Evolutionary conservation across 2,113 vertebrate species (phyloP).

Genomic region (Balaenoptera acutorostrata): DNA sequence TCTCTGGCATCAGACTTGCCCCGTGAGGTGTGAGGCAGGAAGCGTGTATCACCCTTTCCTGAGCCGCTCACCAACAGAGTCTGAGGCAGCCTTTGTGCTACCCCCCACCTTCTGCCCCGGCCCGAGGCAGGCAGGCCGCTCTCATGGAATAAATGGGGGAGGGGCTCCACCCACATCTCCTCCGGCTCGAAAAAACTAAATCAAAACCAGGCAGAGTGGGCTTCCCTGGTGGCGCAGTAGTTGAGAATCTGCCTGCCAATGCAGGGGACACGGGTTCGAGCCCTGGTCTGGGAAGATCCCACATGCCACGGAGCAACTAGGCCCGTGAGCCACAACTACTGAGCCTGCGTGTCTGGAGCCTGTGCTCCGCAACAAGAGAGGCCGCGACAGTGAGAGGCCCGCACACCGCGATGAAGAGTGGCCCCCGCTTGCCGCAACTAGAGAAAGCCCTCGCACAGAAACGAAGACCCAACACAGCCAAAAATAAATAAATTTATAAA

Average conservation of each 20-base stretch:
- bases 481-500: too few species aligned
- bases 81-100: too few species aligned
- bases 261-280: neutral
- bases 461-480: too few species aligned
- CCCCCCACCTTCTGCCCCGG: neutral
- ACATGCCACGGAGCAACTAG: neutral
- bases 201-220: neutral
- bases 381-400: too few species aligned
- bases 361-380: too few species aligned
- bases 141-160: neutral
- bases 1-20: neutral
- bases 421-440: too few species aligned
- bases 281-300: neutral
- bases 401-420: too few species aligned
- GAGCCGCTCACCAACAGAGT: neutral
- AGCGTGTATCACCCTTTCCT: neutral
- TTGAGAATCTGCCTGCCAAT: neutral
- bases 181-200: rapidly evolving
- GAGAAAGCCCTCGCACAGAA: too few species aligned
- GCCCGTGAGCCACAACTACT: too few species aligned
- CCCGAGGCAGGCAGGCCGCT: rapidly evolving
- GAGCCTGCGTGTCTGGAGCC: too few species aligned
- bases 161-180: neutral
- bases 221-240: neutral
- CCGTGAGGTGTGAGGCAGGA: neutral